Conservation (phyloP, 2,888 invertebrate species). For the Melanostoma mellinum region DNA sequence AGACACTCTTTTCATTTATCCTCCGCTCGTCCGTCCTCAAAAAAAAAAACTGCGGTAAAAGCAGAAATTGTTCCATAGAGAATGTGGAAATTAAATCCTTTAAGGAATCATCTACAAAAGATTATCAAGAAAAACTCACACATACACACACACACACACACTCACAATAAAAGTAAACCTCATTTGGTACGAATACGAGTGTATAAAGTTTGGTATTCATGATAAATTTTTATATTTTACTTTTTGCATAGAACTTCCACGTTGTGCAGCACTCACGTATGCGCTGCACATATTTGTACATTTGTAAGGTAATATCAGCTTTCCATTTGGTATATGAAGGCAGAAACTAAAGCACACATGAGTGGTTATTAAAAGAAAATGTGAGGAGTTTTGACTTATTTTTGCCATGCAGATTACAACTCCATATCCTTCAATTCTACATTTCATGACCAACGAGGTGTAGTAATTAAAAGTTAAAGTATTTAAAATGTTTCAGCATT, state of each 20-base stretch:
- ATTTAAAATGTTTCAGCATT: not conserved
- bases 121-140: constrained; percentile 15
- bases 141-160: no score
- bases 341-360: constrained; percentile 21
- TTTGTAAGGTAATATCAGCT: not conserved
- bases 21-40: constrained; percentile 55
- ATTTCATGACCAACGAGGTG: constrained; percentile 57
- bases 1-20: constrained; percentile 14
- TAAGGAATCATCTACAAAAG: constrained; percentile 21
- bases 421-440: constrained; percentile 42
- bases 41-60: constrained; percentile 34
- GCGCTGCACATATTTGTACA: not conserved
- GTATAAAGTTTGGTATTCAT: no score
- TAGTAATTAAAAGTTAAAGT: constrained; percentile 57
- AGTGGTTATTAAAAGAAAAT: constrained; percentile 4
- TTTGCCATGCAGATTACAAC: constrained; percentile 27
- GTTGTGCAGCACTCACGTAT: no score
- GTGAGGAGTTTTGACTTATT: not conserved
- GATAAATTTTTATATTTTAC: no score
- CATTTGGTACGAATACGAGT: constrained; percentile 4
- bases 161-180: constrained; percentile 8
- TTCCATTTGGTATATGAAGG: not conserved
- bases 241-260: constrained; percentile 8
- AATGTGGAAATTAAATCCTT: constrained; percentile 39
- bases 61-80: constrained; percentile 23